Base-by-base conservation (phyloP, 2,113 vertebrate species). In the Rattus rattus region DNA sequence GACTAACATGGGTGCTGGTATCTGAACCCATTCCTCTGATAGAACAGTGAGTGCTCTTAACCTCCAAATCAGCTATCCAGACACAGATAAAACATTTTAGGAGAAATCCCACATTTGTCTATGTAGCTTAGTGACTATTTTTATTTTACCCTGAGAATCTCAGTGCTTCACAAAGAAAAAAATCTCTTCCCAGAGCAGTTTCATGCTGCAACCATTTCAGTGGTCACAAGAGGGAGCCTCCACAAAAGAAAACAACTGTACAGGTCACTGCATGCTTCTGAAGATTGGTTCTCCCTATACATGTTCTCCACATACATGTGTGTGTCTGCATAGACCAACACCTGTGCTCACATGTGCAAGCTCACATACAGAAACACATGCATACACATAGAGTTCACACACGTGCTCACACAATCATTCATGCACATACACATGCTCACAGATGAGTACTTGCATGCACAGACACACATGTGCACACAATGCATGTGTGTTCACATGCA, bases 181-280 rank as follows among this genome's bases (percentile, higher is more conserved):
- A 10, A n/a, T 69, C 77, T 0, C 2, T 9, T 30, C n/a, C 5
- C 4, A 9, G 54, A 24, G 1, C 7, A 24, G n/a, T 49, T 94
- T 79, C 28, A 19, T 0, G 56, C 11, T 96, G 98, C 97, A 97
- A 13, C 98, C 88, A 90, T 86, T 72, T 0, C 54, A 90, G 92
- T 81, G 90, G 86, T 97, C 98, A 98, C 98, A 97, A 90, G 98
- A 98, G 98, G 98, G 98, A 98, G 98, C 98, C 92, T 97, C 96
- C 80, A 67, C 61, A 36, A 98, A 98, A 97, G 96, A 94, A 96
- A 85, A 22, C 20, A 36, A 14, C 63, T 7, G 47, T 7, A 0
- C 52, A 2, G 75, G 19, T 39, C 28, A 36, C 8, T 19, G 30
- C 65, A 33, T 36, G 19, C 24, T 67, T 33, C 3, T 1, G 43